phyloP scores from a whole-genome alignment of 2,113 vertebrate genomes.

The Pristiophorus japonicus region DNA sequence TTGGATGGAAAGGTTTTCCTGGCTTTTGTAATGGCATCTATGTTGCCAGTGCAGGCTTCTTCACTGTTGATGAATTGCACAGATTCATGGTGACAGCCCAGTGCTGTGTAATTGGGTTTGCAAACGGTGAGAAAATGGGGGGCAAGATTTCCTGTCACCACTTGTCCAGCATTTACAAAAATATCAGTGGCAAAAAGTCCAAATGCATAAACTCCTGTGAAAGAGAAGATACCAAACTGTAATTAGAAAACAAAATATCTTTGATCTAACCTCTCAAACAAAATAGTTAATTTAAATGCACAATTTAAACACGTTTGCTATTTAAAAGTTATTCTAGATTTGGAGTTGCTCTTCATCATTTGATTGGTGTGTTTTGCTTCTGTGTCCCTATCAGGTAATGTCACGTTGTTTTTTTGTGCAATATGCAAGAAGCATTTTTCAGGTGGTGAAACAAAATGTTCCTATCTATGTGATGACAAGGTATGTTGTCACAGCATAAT shows the following conservation, averaged over 20 bases:
- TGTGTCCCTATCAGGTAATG: neutral
- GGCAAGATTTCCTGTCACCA: conserved; percentile 91
- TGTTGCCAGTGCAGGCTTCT: conserved; percentile 88
- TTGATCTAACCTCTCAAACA: conserved; percentile 10
- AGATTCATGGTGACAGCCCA: conserved; percentile 81
- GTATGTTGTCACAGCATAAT: neutral
- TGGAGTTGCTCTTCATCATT: neutral
- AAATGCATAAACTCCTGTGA: conserved; percentile 88
- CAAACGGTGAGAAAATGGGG: conserved; percentile 94
- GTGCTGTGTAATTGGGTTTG: conserved; percentile 92
- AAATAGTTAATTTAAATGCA: neutral
- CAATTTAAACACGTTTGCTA: neutral
- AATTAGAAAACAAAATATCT: conserved; percentile 40
- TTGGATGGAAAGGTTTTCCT: conserved; percentile 98
- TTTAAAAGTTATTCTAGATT: neutral
- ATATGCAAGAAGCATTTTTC: neutral
- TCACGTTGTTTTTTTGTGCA: neutral
- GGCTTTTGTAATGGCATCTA: conserved; percentile 80
- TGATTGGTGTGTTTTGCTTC: neutral
- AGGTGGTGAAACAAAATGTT: neutral
- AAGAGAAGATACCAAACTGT: conserved; percentile 45
- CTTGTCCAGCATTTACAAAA: conserved; percentile 96
- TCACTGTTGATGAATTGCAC: conserved; percentile 89
- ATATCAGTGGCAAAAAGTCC: conserved; percentile 97
- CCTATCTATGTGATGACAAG: neutral